These are phyloP conservation scores for Drosophila atroscutellata DNA, from an alignment of 2,888 invertebrate genomes.

Conservation along the genomic window DNA sequence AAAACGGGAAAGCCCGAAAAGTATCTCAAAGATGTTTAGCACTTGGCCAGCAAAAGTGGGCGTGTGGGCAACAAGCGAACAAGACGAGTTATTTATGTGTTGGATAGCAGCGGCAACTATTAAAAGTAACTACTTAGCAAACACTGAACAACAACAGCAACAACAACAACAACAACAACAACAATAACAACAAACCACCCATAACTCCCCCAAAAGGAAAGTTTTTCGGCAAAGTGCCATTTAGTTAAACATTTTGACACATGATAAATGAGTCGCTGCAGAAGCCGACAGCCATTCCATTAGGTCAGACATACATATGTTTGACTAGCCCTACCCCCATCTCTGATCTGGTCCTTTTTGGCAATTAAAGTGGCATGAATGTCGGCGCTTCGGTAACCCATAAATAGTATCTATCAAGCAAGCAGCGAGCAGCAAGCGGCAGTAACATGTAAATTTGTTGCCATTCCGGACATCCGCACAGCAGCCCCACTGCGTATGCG, in stretches of 20 bases:
- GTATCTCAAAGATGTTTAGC: slow-evolving; percentile 78
- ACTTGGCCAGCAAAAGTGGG: slow-evolving; percentile 47
- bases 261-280: slow-evolving; percentile 77
- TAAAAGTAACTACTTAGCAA: slow-evolving; percentile 81
- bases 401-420: slow-evolving; percentile 54
- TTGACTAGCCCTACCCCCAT: slow-evolving; percentile 6
- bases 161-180: slow-evolving; percentile 7
- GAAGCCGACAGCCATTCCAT: slow-evolving; percentile 49
- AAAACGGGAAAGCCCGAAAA: slow-evolving; percentile 49
- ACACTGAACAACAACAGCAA: slow-evolving; percentile 42
- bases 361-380: slow-evolving; percentile 72
- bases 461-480: slow-evolving; percentile 37
- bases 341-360: slow-evolving; percentile 33
- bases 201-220: slow-evolving; percentile 21
- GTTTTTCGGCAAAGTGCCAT: slow-evolving; percentile 79
- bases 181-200: neutral
- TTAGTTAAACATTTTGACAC: slow-evolving; percentile 81
- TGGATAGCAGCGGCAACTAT: slow-evolving; percentile 66
- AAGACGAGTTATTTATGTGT: slow-evolving; percentile 75
- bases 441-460: slow-evolving; percentile 68
- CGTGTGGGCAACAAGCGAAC: slow-evolving; percentile 12
- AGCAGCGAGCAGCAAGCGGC: slow-evolving; percentile 13
- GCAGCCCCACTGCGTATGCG: slow-evolving; percentile 12
- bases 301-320: slow-evolving; percentile 59
- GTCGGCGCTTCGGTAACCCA: slow-evolving; percentile 56